Evolutionary conservation across 2,113 vertebrate genomes (phyloP), one percentile per base, ranked within the genome.

Genomic region (Anthoscopus minutus): DNA sequence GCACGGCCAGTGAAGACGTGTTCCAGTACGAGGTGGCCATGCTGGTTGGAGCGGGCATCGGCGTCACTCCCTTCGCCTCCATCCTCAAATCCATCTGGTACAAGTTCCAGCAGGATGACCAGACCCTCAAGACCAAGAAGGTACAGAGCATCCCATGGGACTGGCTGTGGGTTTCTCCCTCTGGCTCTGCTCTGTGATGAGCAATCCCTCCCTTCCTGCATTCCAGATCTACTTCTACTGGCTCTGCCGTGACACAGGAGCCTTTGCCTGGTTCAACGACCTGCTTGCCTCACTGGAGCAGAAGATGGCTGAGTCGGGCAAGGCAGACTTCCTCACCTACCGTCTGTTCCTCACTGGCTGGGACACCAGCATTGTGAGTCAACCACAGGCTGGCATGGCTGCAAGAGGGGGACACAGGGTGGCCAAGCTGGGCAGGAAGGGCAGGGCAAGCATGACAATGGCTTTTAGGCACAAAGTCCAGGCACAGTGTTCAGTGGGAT

Each of bases 31-130:
- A 99, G 96, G 98, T 99, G 95, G 98, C 98, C 98, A 98, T 99
- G 98, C 92, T 99, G 94, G 98, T 99, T 12, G 98, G 99, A 20
- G 98, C 98, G 0, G 99, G 99, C 70, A 99, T 99, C 1, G 99
- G 99, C 0, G 98, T 99, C 86, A 99, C 99, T 3, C 98, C 99
- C 51, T 99, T 99, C 7, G 98, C 99, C 82, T 99, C 99, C 77
- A 98, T 99, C 93, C 98, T 99, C 85, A 99, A 99, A 78, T 99
- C 99, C 86, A 98, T 99, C 96, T 99, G 98, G 99, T 99, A 99
- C 97, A 99, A 99, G 93, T 98, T 99, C 93, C 98, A 98, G 94
- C 97, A 97, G 42, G 98, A 93, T 54, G 96, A 99, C 96, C 98
- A 98, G 20, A 98, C 96, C 9, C 98, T 99, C 74, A 98, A 96